Base-by-base conservation (phyloP, 2,113 vertebrate genomes). In the Plecturocebus donacophilus region DNA sequence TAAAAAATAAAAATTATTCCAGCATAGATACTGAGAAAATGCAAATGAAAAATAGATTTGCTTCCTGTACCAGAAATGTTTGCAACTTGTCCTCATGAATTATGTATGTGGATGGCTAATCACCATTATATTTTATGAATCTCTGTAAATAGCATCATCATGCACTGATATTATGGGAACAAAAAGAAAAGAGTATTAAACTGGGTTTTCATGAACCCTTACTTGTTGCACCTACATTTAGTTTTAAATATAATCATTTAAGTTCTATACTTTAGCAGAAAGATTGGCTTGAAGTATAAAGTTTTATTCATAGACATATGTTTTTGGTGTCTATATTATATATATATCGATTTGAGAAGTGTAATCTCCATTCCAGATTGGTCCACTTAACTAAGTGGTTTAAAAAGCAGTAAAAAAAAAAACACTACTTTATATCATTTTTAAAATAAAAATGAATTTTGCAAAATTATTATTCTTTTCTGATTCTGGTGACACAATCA, bases 71-170 rank as follows among this genome's bases (percentile, higher is more conserved):
- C 7, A 93, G 58, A 95, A 96, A 96, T 92, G 87, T 92, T 91
- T 94, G 35, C 80, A 66, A 95, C 96, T 61, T 97, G 19, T 93
- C 81, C 47, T 83, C 86, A 96, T 96, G 87, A 98, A 98, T 98
- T 97, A 97, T 98, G 96, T 83, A 98, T 96, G 61, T 6, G 76
- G 87, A 87, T 94, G 87, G 93, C 95, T 98, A 96, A 97, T 98
- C 97, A 97, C 86, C 87, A 83, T 98, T 97, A 35, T 83, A 35
- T 95, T 97, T 98, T 98, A 90, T 30, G 83, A 95, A 90, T 54
- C 88, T 95, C 64, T 94, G 76, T 94, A 97, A 98, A 97, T 94
- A 93, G 64, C 73, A 95, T 96, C 88, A 81, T 84, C 70, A n/a
- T 92, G 8, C 68, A 82, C 16, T 95, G 66, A 70, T 75, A 66